Evolutionary conservation across 2,113 vertebrate species (phyloP).

Genomic region (Anguilla japonica): DNA sequence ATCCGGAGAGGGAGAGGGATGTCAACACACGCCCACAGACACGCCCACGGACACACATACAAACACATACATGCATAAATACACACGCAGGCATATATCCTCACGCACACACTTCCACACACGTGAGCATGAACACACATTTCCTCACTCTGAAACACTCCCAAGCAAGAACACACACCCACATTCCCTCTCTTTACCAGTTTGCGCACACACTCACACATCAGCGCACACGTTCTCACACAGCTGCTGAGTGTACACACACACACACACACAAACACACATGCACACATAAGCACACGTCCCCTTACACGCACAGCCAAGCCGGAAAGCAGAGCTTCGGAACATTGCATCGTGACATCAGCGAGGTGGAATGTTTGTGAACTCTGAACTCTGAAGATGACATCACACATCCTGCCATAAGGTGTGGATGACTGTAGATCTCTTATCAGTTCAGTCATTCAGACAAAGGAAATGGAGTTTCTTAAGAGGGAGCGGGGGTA

Average conservation of each 20-base stretch:
- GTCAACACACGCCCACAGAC: background rate
- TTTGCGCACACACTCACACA: no score
- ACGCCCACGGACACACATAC: background rate
- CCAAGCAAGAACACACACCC: no score
- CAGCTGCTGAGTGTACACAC: no score
- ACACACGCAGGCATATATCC: background rate
- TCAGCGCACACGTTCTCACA: no score
- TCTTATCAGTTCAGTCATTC: background rate
- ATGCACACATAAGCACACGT: no score
- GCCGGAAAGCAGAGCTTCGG: background rate
- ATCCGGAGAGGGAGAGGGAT: background rate
- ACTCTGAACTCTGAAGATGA: no score
- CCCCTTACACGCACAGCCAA: no score
- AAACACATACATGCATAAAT: background rate
- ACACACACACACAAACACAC: no score
- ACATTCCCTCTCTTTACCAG: no score
- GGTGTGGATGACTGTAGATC: background rate
- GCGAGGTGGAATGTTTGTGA: background rate
- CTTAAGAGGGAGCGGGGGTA: background rate
- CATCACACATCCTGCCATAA: background rate
- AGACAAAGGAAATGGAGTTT: background rate
- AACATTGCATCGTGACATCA: background rate
- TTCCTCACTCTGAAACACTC: no score
- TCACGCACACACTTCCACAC: no score
- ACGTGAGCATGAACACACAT: no score